Percentiles rank a stretch among this genome's conserved stretches.
These are phyloP conservation scores for Hydrophis major DNA, from an alignment of 2,797 vertebrate species.

Conservation along the genomic window DNA sequence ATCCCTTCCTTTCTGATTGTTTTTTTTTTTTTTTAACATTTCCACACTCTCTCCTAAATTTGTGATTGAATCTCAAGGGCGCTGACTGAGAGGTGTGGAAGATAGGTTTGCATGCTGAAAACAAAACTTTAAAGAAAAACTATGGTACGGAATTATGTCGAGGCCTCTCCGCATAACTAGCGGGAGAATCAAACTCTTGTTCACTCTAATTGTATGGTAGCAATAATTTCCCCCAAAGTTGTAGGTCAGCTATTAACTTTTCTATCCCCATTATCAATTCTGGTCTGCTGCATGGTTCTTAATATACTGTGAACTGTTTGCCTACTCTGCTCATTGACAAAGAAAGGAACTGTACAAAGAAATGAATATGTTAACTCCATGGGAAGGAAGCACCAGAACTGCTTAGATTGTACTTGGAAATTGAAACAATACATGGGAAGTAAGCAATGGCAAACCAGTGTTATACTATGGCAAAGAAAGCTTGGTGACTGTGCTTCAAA, in stretches of 20 bases:
- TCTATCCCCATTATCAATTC: too few relatives aligned
- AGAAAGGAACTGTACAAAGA: not conserved
- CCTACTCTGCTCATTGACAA: not conserved
- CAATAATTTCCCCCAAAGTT: not conserved
- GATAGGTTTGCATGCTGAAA: not conserved
- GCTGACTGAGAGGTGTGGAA: constrained; percentile 22
- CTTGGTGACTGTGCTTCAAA: not conserved
- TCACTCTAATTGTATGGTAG: not conserved
- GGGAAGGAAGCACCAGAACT: not conserved
- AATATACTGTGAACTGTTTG: not conserved
- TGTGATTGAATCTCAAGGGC: constrained; percentile 28
- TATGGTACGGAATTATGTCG: not conserved
- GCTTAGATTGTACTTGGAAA: not conserved
- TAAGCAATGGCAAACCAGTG: not conserved
- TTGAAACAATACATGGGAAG: not conserved
- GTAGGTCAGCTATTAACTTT: not conserved
- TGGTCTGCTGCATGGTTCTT: not conserved
- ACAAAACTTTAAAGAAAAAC: not conserved
- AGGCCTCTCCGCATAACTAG: constrained; percentile 99
- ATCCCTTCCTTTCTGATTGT: constrained; percentile 11
- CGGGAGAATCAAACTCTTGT: constrained; percentile 84
- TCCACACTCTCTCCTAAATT: constrained; percentile 43
- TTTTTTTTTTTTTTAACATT: constrained; percentile 17
- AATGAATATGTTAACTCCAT: not conserved
- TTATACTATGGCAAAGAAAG: not conserved